Evolutionary conservation across 2,888 invertebrate genomes (phyloP).

Genomic region (Micoletzkya japonica): DNA sequence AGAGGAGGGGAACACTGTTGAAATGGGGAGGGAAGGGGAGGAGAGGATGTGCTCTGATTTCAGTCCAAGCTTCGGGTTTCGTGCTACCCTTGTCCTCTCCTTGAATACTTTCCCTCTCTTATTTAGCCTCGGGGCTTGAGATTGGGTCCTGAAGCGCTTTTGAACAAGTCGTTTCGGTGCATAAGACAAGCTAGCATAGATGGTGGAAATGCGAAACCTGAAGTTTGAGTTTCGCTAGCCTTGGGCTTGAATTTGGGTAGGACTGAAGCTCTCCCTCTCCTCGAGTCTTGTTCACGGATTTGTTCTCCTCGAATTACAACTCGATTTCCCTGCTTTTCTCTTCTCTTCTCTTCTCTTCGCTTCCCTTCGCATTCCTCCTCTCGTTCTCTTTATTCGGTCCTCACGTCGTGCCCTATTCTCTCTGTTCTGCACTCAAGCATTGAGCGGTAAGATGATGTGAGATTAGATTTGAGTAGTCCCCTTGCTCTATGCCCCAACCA

Average conservation of each 20-base stretch:
- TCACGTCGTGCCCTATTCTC: not conserved
- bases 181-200: too few relatives aligned
- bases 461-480: too few relatives aligned
- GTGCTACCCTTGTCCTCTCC: not conserved
- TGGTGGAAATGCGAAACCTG: too few relatives aligned
- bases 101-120: not conserved
- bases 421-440: not conserved
- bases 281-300: not conserved
- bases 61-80: not conserved
- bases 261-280: not conserved
- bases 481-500: too few relatives aligned
- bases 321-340: not conserved
- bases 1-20: not conserved
- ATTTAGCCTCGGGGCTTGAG: too few relatives aligned
- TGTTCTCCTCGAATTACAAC: not conserved
- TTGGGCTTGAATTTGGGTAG: too few relatives aligned
- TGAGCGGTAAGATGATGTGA: too few relatives aligned
- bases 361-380: not conserved
- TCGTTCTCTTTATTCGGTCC: not conserved
- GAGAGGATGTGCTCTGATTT: not conserved
- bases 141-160: too few relatives aligned
- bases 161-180: too few relatives aligned
- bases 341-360: not conserved
- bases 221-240: too few relatives aligned
- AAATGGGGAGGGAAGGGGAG: not conserved